Conservation (phyloP, 2,113 vertebrate genomes). For the Xenotilapia flavipinnis region DNA sequence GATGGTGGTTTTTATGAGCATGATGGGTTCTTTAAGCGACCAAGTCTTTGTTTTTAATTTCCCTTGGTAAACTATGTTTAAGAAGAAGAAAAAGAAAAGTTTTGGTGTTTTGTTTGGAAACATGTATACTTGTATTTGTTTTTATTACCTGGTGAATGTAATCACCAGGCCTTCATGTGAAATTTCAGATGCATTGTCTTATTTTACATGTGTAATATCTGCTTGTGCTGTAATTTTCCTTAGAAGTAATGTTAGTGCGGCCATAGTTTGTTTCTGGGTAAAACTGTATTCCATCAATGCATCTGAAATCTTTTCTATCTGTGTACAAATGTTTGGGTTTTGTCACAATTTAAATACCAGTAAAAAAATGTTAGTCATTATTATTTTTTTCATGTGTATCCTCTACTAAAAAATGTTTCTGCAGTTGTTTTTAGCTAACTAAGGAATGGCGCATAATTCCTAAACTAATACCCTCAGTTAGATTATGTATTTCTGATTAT, state of each 20-base stretch:
- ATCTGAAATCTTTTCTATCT: constrained; percentile 52
- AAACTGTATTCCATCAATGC: constrained; percentile 18
- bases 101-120: constrained; percentile 65
- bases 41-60: constrained; percentile 55
- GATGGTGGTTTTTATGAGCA: constrained; percentile 78
- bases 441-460: constrained; percentile 23
- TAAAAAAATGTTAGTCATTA: constrained; percentile 25
- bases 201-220: neutral
- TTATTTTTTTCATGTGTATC: constrained; percentile 26
- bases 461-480: constrained; percentile 3
- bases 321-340: constrained; percentile 38
- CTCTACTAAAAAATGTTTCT: constrained; percentile 49
- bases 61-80: constrained; percentile 40
- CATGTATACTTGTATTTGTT: constrained; percentile 50
- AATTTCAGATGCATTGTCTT: constrained; percentile 86
- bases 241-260: neutral
- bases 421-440: constrained; percentile 44
- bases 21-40: constrained; percentile 67
- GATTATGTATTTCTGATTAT: constrained; percentile 30
- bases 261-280: neutral
- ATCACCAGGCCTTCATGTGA: constrained; percentile 74
- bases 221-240: neutral
- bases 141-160: constrained; percentile 73
- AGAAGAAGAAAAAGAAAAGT: constrained; percentile 19
- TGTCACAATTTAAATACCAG: constrained; percentile 16